Conservation (phyloP, 2,888 invertebrate genomes). For the Napeogenes inachia region DNA sequence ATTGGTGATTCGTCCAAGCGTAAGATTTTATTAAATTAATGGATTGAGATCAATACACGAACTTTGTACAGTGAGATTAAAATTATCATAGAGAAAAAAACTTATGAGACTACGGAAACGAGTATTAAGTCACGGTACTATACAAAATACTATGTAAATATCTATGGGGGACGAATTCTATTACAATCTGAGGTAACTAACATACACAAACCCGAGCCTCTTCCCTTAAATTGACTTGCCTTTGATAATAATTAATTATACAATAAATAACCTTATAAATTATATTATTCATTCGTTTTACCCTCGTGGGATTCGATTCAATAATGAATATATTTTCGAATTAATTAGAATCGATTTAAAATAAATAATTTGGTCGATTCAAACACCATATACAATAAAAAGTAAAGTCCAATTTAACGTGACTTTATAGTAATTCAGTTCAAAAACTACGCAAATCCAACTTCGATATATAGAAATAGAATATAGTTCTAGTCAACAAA, state of each 20-base stretch:
- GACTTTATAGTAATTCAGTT: too few species aligned
- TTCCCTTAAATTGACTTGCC: slow-evolving; percentile 9
- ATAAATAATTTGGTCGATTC: too few species aligned
- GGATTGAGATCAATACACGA: too few species aligned
- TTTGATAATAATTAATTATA: slow-evolving; percentile 11
- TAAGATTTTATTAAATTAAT: background rate
- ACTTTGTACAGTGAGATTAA: too few species aligned
- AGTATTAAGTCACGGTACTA: background rate
- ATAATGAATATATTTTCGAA: too few species aligned
- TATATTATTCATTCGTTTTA: too few species aligned
- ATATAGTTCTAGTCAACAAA: slow-evolving; percentile 23
- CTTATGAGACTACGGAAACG: background rate
- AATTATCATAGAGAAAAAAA: slow-evolving; percentile 3
- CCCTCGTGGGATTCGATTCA: too few species aligned
- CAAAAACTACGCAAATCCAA: background rate
- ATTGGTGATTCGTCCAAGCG: background rate
- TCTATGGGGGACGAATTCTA: slow-evolving; percentile 24
- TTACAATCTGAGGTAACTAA: slow-evolving; percentile 28
- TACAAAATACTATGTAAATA: background rate
- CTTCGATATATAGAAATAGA: slow-evolving; percentile 15
- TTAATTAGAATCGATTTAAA: too few species aligned
- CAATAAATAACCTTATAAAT: slow-evolving; percentile 2
- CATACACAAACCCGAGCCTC: slow-evolving; percentile 13
- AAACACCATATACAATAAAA: too few species aligned
- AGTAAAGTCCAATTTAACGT: too few species aligned